Base-by-base conservation (phyloP, 2,797 vertebrate species). In the Leucoraja ocellata region DNA sequence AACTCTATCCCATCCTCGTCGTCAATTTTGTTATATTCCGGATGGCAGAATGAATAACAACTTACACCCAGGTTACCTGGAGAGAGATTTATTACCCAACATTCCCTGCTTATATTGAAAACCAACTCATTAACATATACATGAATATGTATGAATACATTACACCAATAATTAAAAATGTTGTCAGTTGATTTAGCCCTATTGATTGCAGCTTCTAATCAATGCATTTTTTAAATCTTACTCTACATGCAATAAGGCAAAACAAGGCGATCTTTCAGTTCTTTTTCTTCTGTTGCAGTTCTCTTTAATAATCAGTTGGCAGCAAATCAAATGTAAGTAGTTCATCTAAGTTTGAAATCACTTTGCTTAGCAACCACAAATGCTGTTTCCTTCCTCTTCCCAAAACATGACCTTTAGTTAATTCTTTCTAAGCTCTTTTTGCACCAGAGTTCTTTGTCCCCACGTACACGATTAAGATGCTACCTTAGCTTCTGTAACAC, bases 371-470 rank as follows among this genome's bases (percentile, higher is more conserved):
- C 90, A 46, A 74, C 90, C 90, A 46, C 32, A 28, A 73, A 28
- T 68, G 36, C 10, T 71, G 14, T 91, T 91, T 71, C 36, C 9
- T 36, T 39, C 21, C 68, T 54, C 68, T 74, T 91, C 90, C 90
- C 71, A 39, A 74, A 46, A 74, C 90, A 91, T 91, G 71, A 54
- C 90, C 90, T 91, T 91, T 91, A 28, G 71, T 73, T 91, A 91
- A 91, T 74, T 46, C 74, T 91, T 91, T 91, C 90, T 54, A 46
- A 73, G 90, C 21, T 73, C 39, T 16, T 91, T 91, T 39, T 54
- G 36, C 68, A 74, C 39, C 46, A 68, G 36, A 46, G 4, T 74
- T 91, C 90, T 91, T 91, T 91, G 90, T 91, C 68, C 39, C 39
- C 68, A 16, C 36, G 46, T 73, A 73, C 65, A n/a, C 73, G 88